Evolutionary conservation across 2,888 invertebrate species (phyloP).

Genomic region (Axea sp.): DNA sequence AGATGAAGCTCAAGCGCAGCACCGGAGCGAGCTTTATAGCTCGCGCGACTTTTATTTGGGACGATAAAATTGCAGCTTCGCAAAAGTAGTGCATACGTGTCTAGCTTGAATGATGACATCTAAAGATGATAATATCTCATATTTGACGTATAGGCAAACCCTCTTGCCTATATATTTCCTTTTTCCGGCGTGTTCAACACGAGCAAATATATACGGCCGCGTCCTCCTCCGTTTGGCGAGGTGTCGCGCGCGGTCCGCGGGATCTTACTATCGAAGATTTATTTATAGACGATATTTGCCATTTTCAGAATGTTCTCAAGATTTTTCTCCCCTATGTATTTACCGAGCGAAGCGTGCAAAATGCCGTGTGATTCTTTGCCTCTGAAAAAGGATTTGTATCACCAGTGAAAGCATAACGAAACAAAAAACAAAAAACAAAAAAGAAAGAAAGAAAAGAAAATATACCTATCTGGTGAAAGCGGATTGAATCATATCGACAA

Average conservation of each 20-base stretch:
- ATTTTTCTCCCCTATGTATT: conserved; percentile 51
- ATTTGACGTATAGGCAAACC: conserved; percentile 45
- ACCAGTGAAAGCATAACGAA: not conserved
- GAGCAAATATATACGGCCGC: conserved; percentile 21
- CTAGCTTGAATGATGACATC: conserved; percentile 41
- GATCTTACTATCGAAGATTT: conserved; percentile 35
- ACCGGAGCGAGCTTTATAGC: conserved; percentile 14
- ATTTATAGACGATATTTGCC: conserved; percentile 60
- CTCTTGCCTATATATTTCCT: conserved; percentile 11
- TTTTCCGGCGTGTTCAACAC: conserved; percentile 9
- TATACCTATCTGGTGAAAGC: conserved; percentile 23
- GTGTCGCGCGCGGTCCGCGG: conserved; percentile 27
- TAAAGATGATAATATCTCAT: conserved; percentile 52
- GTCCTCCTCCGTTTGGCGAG: conserved; percentile 12
- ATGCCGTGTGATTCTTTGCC: conserved; percentile 42
- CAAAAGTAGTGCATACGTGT: conserved; percentile 42
- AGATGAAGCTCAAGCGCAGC: conserved; percentile 20
- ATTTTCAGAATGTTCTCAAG: conserved; percentile 31
- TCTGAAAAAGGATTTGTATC: conserved; percentile 30
- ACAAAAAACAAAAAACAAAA: too few relatives aligned
- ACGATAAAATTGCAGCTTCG: conserved; percentile 40
- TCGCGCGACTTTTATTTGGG: conserved; percentile 27
- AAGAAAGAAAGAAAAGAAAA: conserved; percentile 1
- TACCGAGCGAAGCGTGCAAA: conserved; percentile 51
- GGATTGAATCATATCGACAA: conserved; percentile 42